Base-by-base conservation (phyloP, 2,888 invertebrate genomes). In the Orgyia antiqua region DNA sequence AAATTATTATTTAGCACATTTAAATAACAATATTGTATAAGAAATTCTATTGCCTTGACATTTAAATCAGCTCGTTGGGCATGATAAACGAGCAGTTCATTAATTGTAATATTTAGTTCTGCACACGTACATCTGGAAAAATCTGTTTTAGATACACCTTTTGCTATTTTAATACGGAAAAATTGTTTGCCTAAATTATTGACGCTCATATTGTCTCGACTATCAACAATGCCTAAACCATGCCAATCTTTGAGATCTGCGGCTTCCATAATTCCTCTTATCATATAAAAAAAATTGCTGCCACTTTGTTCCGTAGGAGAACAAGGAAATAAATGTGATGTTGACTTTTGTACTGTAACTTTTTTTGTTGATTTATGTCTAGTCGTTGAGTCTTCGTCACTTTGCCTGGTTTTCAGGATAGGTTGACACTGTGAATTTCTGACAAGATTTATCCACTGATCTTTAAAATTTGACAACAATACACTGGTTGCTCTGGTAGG, bases 21-120 rank as follows among this genome's bases (percentile, higher is more conserved):
- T 10, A 78, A 58, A 45, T 73, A 58, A 36, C 70, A 53, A 35
- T 49, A 78, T 21, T 58, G 63, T 19, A 82, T 66, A 25, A 69
- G 45, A 45, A 79, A 82, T 42, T 78, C 64, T 19, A 83, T 53
- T 20, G 69, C 58, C 61, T 77, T 82, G 4, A 40, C 45, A 44
- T 68, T 78, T 29, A 82, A 45, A 46, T 83, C 82, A 12, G 86
- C 82, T 56, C 71, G 65, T 39, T 52, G 45, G n/a, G 84, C 77
- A 34, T 86, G 86, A 37, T 72, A 42, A 31, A 80, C 65, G 5
- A 86, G 53, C 54, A 86, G 82, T 36, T 80, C 76, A 45, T 59
- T 68, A 46, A 82, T 70, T 18, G 59, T 57, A 20, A 83, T 67
- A 32, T 71, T 71, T 38, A 84, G 55, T 34, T 83, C 78, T 10